A percentile compares a stretch with the other conserved stretches of the same genome.
Conservation (phyloP, 2,113 vertebrate genomes). For the Phrynocephalus versicolor region DNA sequence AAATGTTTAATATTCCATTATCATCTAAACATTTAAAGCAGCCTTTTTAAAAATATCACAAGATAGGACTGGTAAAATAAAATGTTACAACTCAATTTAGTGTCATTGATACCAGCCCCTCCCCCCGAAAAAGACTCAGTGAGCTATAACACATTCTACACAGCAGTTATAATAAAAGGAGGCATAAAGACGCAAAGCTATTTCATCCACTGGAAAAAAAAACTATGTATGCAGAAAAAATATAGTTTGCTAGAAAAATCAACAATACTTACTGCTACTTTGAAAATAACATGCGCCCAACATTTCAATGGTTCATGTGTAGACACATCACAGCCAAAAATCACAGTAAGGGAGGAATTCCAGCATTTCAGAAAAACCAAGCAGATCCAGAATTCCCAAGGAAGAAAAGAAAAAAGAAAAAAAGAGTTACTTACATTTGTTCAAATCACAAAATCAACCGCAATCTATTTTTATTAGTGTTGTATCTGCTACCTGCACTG, state of each 20-base stretch:
- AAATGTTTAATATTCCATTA: too few relatives aligned
- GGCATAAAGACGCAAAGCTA: background rate
- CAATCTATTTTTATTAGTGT: background rate
- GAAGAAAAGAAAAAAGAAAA: conserved; percentile 40
- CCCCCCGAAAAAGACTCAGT: too few relatives aligned
- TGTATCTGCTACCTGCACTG: background rate
- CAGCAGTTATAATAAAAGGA: background rate
- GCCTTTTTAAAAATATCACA: background rate
- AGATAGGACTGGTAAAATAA: background rate
- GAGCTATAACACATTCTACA: background rate
- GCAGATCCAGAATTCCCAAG: conserved; percentile 45
- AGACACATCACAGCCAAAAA: conserved; percentile 43
- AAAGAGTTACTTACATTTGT: conserved; percentile 78
- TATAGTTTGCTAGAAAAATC: background rate
- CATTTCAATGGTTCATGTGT: conserved; percentile 66
- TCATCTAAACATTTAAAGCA: too few relatives aligned
- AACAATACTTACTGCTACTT: conserved; percentile 94
- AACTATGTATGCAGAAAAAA: background rate
- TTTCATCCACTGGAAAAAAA: background rate
- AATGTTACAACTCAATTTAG: too few relatives aligned
- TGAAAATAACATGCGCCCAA: conserved; percentile 70
- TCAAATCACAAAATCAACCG: conserved; percentile 19
- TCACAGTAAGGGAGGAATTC: conserved; percentile 42
- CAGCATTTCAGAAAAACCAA: conserved; percentile 56
- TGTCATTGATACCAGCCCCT: background rate